Conservation (phyloP, 53 echinoderm and acorn worm species). For the Holothuria scabra region DNA sequence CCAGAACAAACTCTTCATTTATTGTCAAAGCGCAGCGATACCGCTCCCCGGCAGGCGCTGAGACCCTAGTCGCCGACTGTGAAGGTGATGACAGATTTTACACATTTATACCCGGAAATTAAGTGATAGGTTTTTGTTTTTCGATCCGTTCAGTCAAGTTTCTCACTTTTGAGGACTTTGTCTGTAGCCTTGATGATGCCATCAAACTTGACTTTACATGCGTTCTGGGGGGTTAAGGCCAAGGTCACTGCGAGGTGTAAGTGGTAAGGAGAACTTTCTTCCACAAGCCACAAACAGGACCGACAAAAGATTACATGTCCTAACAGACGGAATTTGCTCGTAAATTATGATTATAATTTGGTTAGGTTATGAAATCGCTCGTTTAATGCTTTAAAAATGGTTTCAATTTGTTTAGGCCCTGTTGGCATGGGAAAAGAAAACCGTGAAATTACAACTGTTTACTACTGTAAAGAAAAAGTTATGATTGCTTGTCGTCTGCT, state of each 20-base stretch:
- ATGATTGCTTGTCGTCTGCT: slow-evolving; percentile 32
- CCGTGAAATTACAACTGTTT: slow-evolving; percentile 23
- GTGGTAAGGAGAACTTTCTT: slow-evolving; percentile 17
- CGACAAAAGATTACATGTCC: slow-evolving; percentile 40
- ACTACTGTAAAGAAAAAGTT: slow-evolving; percentile 11
- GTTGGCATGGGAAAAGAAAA: not conserved
- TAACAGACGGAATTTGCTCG: slow-evolving; percentile 17
- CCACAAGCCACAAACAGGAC: slow-evolving; percentile 31
- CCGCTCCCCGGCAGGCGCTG: not conserved
- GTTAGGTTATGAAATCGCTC: slow-evolving; percentile 41
- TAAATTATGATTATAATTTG: slow-evolving; percentile 26
- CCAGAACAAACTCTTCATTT: not conserved
- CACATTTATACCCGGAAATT: slow-evolving; percentile 31
- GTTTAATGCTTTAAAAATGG: not conserved
- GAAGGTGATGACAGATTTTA: slow-evolving; percentile 41
- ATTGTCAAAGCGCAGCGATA: not conserved
- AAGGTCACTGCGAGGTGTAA: slow-evolving; percentile 35
- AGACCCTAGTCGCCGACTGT: slow-evolving; percentile 35
- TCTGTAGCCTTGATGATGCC: not conserved
- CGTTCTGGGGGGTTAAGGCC: not conserved
- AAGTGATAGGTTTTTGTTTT: slow-evolving; percentile 14
- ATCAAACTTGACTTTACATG: not conserved
- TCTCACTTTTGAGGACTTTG: not conserved
- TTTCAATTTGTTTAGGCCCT: slow-evolving; percentile 3
- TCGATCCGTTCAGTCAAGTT: not conserved